Evolutionary conservation across 1,140 invertebrate genomes (phyloP).

Genomic region (Drosophila orena): DNA sequence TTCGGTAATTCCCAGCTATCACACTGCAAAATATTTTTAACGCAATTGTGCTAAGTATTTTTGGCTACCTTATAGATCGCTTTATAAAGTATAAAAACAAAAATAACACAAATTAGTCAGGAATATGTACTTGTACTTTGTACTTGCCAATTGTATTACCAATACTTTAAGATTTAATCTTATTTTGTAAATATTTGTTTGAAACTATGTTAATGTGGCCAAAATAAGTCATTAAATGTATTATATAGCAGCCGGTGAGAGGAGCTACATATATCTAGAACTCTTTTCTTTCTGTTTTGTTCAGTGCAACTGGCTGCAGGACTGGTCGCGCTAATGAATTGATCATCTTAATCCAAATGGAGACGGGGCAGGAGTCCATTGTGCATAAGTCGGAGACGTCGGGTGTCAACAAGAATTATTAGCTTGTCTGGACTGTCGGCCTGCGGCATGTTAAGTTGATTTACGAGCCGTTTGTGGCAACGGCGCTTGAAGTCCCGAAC

Average conservation of each 20-base stretch:
- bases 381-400: conserved; percentile 66
- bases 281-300: background rate
- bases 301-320: conserved; percentile 3
- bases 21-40: background rate
- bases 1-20: background rate
- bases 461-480: conserved; percentile 58
- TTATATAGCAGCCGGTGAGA: no score
- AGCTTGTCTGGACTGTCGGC: conserved; percentile 42
- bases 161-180: no score
- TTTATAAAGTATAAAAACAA: no score
- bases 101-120: no score
- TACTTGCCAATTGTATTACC: no score
- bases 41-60: no score
- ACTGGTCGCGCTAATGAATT: conserved; percentile 66
- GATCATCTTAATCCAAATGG: conserved; percentile 73
- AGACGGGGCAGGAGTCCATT: conserved; percentile 34
- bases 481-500: conserved; percentile 20
- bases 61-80: no score
- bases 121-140: no score
- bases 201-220: no score
- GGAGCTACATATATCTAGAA: no score
- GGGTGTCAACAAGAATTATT: conserved; percentile 80
- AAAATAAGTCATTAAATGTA: no score
- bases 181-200: no score
- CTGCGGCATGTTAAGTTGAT: conserved; percentile 64